Conservation (phyloP, 2,113 vertebrate genomes). For the Pteruthius melanotis region DNA sequence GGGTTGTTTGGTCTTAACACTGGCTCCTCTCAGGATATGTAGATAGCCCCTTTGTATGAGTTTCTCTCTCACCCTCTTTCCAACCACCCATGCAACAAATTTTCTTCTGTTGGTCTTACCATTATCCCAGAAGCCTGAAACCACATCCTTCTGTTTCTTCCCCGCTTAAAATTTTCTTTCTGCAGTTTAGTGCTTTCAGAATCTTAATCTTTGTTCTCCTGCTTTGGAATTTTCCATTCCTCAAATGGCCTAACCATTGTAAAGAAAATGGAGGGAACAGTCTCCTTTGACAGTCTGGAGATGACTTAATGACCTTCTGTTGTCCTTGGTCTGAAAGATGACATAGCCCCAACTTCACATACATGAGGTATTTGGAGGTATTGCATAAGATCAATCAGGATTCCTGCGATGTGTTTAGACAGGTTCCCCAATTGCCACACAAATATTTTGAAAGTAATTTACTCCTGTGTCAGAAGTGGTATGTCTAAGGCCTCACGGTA, state of each 20-base stretch:
- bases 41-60: background rate
- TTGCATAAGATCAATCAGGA: conserved; percentile 40
- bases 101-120: background rate
- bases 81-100: background rate
- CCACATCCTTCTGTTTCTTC: background rate
- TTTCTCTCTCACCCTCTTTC: background rate
- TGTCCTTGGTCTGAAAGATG: conserved; percentile 25
- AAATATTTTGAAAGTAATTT: conserved; percentile 62
- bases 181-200: background rate
- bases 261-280: background rate
- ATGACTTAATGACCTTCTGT: conserved; percentile 17
- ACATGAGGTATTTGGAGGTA: conserved; percentile 8
- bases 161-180: background rate
- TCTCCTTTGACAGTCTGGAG: background rate
- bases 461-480: conserved; percentile 47
- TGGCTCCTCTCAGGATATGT: background rate
- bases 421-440: conserved; percentile 42
- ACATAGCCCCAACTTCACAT: background rate
- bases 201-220: background rate
- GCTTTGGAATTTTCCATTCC: background rate
- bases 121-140: background rate
- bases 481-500: conserved; percentile 27
- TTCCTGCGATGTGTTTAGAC: conserved; percentile 45
- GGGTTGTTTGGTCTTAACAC: background rate
- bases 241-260: background rate